A percentile compares a stretch with the other conserved stretches of the same genome.
These are phyloP conservation scores for Enteromius treurensis DNA, from an alignment of 2,797 vertebrate species.

Conservation along the genomic window DNA sequence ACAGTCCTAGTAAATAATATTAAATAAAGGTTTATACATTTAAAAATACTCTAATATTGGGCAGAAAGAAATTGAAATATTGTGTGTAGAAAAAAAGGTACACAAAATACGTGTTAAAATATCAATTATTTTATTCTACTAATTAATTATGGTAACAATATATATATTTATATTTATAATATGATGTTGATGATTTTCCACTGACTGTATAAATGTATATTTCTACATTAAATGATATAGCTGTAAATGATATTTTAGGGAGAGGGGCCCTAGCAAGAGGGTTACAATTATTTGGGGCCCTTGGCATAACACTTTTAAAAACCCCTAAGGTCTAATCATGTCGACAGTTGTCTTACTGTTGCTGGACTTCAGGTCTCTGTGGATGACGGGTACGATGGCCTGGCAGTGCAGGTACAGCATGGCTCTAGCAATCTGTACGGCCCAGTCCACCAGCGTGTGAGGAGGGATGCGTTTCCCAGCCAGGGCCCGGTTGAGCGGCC, in stretches of 20 bases:
- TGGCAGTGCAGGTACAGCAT: constrained; percentile 95
- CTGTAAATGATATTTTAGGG: not conserved
- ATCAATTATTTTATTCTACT: not conserved
- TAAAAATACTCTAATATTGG: not conserved
- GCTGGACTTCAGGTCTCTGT: constrained; percentile 97
- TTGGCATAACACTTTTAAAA: not conserved
- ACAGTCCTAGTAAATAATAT: not conserved
- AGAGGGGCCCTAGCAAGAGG: not conserved
- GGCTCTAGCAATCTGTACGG: constrained; percentile 92
- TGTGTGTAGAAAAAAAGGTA: not conserved
- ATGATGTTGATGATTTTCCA: not conserved
- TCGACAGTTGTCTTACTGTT: constrained; percentile 87
- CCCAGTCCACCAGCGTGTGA: constrained; percentile 96
- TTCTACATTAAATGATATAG: not conserved
- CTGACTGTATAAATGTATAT: not conserved
- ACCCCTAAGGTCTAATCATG: not conserved
- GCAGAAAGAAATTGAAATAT: not conserved
- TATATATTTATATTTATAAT: not conserved
- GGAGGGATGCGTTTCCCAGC: constrained; percentile 94
- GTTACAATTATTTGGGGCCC: not conserved
- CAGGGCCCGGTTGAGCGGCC: constrained; percentile 90
- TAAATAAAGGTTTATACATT: not conserved
- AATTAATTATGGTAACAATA: not conserved
- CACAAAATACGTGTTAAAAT: not conserved
- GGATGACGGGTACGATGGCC: constrained; percentile 94